Evolutionary conservation across 2,888 invertebrate genomes (phyloP).

Genomic region (Drosophila anomalipes): DNA sequence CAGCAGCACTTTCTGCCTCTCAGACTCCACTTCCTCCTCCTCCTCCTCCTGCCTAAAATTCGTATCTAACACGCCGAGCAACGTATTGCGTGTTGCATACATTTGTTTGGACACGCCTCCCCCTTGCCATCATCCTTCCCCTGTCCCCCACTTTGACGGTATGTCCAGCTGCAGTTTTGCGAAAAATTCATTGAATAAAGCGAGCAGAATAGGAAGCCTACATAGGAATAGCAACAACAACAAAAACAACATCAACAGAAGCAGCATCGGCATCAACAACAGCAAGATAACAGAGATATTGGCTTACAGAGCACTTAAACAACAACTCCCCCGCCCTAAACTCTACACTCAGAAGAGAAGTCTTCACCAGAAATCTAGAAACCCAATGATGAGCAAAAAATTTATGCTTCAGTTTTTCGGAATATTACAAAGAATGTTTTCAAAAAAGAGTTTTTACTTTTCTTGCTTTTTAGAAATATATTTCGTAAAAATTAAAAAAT

Average conservation of each 20-base stretch:
- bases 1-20: not conserved
- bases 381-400: not conserved
- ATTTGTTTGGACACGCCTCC: slow-evolving; percentile 68
- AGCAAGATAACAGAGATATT: slow-evolving; percentile 49
- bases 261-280: slow-evolving; percentile 6
- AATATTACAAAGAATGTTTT: not conserved
- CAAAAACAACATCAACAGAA: not conserved
- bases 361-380: not conserved
- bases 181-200: slow-evolving; percentile 79
- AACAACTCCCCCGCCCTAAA: not conserved
- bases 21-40: not conserved
- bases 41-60: slow-evolving; percentile 11
- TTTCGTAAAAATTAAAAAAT: not conserved
- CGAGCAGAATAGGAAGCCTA: slow-evolving; percentile 36
- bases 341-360: not conserved
- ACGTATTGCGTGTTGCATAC: slow-evolving; percentile 75
- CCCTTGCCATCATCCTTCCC: not conserved
- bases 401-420: not conserved
- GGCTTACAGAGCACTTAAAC: slow-evolving; percentile 39
- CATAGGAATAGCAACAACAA: slow-evolving; percentile 22
- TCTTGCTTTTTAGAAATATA: not conserved
- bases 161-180: slow-evolving; percentile 49
- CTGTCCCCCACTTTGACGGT: not conserved
- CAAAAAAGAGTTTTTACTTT: not conserved
- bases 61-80: slow-evolving; percentile 61